These are phyloP conservation scores for Magallana nippona DNA, from an alignment of 2,888 invertebrate species.

Conservation along the genomic window DNA sequence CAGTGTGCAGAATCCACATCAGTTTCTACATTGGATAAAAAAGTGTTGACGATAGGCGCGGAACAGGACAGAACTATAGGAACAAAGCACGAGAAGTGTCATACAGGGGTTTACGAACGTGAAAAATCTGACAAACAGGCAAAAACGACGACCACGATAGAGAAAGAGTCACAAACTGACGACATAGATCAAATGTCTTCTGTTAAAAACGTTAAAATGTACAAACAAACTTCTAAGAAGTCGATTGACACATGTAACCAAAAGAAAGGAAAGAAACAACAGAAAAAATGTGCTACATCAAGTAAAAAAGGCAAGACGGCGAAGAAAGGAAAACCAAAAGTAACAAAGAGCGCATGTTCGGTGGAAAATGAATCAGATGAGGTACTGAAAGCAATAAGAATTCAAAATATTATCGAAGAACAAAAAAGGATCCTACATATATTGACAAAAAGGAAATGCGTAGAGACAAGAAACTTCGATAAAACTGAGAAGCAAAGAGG, in stretches of 20 bases:
- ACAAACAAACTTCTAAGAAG: too few relatives aligned
- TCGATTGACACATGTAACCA: not conserved
- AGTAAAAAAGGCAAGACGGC: not conserved
- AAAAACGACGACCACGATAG: not conserved
- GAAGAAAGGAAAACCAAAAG: not conserved
- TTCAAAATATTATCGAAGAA: conserved; percentile 21
- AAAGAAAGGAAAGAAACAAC: not conserved
- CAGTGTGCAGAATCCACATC: not conserved
- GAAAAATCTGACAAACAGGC: not conserved
- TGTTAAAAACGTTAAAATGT: not conserved
- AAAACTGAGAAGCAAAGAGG: not conserved
- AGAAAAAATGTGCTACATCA: not conserved
- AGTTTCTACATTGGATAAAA: not conserved
- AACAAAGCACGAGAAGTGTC: not conserved
- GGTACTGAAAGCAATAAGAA: not conserved
- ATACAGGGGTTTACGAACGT: not conserved
- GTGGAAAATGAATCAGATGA: not conserved
- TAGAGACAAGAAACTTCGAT: not conserved
- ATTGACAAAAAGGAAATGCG: not conserved
- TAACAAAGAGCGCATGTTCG: not conserved
- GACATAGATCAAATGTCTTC: not conserved
- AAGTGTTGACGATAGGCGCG: not conserved
- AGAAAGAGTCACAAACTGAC: not conserved
- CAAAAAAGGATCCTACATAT: not conserved
- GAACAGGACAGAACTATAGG: not conserved